Conservation (phyloP, 2,888 invertebrate genomes). For the Seira ritae region DNA sequence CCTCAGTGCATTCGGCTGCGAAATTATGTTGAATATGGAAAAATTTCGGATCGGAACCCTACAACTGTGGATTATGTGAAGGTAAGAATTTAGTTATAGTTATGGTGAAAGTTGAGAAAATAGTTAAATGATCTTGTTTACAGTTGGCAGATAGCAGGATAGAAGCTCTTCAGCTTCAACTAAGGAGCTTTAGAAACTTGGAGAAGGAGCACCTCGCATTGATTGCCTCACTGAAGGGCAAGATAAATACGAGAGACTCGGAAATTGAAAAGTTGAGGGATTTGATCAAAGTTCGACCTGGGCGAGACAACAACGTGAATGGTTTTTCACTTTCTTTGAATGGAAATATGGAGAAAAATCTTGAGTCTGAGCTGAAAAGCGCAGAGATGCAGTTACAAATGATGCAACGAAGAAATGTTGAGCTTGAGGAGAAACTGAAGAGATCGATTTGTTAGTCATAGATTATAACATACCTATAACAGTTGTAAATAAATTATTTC, state of each 20-base stretch:
- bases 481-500: neutral
- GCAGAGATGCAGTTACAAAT: constrained; percentile 70
- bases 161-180: constrained; percentile 70
- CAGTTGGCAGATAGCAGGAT: constrained; percentile 71
- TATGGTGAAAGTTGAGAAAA: neutral
- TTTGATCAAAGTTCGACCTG: constrained; percentile 60
- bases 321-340: constrained; percentile 3
- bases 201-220: constrained; percentile 63
- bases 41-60: constrained; percentile 54
- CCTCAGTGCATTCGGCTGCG: constrained; percentile 69
- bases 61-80: constrained; percentile 69
- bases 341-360: constrained; percentile 48
- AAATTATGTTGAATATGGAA: constrained; percentile 67
- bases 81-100: no score
- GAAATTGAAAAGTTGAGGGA: constrained; percentile 67
- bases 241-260: constrained; percentile 64
- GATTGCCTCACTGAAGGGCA: constrained; percentile 63
- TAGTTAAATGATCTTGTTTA: neutral
- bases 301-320: constrained; percentile 53
- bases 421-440: constrained; percentile 69
- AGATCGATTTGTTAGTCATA: constrained; percentile 63
- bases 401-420: constrained; percentile 70
- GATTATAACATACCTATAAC: neutral
- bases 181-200: constrained; percentile 59
- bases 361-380: constrained; percentile 61